Evolutionary conservation across 1,140 invertebrate species (phyloP).

Genomic region (Zaprionus taronus): DNA sequence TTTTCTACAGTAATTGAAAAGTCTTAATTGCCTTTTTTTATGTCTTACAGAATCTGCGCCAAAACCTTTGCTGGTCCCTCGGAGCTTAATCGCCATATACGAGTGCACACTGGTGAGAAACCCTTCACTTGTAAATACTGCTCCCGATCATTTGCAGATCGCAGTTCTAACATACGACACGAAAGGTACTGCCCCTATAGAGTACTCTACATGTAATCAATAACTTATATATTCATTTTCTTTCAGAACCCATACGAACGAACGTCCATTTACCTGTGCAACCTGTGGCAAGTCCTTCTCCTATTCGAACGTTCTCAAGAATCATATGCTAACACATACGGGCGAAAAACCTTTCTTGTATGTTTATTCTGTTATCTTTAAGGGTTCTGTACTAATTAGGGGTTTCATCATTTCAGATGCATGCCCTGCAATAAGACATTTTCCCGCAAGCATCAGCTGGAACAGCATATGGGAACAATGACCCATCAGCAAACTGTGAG

Average conservation of each 20-base stretch:
- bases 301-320: constrained; percentile 87
- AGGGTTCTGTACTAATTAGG: not conserved
- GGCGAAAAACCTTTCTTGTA: constrained; percentile 82
- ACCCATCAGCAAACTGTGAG: constrained; percentile 79
- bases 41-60: constrained; percentile 65
- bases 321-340: constrained; percentile 86
- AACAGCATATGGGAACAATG: constrained; percentile 78
- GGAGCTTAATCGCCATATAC: constrained; percentile 74
- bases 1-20: not conserved
- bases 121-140: constrained; percentile 91
- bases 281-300: constrained; percentile 90
- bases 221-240: constrained; percentile 7
- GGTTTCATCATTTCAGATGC: constrained; percentile 54
- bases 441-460: constrained; percentile 79
- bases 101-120: constrained; percentile 79
- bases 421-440: constrained; percentile 82
- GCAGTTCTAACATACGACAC: constrained; percentile 86
- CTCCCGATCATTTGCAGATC: constrained; percentile 88
- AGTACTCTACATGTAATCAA: not conserved
- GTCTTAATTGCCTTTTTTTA: not conserved
- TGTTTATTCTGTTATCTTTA: constrained; percentile 11
- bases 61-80: constrained; percentile 79
- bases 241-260: constrained; percentile 89
- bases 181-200: constrained; percentile 83
- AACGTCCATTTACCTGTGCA: constrained; percentile 89